Evolutionary conservation across 1,140 invertebrate species (phyloP).

Genomic region (Belonocnema kinseyi): DNA sequence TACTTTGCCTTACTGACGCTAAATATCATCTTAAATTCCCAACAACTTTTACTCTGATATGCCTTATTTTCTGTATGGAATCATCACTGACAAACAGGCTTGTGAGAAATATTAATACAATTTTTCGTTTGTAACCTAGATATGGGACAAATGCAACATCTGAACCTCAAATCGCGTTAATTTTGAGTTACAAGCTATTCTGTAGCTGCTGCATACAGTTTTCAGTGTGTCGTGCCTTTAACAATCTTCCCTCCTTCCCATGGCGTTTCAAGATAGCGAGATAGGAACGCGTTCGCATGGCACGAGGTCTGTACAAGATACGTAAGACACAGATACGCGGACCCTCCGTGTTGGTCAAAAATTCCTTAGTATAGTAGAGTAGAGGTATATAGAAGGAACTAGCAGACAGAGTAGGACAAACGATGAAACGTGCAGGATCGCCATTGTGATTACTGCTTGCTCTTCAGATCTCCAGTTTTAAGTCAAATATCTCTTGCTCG

Average conservation of each 20-base stretch:
- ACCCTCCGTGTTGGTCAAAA: constrained; percentile 24
- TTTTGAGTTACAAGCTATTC: constrained; percentile 17
- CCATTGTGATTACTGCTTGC: neutral
- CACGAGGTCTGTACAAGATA: constrained; percentile 20
- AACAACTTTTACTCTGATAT: too few relatives aligned
- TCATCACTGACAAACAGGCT: too few relatives aligned
- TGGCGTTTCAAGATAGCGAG: constrained; percentile 7
- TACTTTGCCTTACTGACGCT: too few relatives aligned
- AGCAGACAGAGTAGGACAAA: constrained; percentile 21
- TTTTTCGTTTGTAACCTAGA: neutral
- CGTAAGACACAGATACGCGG: constrained; percentile 15
- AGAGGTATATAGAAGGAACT: neutral
- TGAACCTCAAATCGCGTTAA: neutral
- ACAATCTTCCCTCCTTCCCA: constrained; percentile 8
- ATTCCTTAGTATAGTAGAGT: neutral
- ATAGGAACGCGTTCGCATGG: constrained; percentile 29
- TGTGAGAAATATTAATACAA: too few relatives aligned
- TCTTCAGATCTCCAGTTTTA: neutral
- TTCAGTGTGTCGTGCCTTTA: constrained; percentile 19
- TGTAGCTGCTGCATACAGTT: neutral
- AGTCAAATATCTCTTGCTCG: constrained; percentile 6
- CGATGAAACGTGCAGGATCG: neutral
- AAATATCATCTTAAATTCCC: too few relatives aligned
- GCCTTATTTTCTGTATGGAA: too few relatives aligned
- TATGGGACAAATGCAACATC: neutral